Evolutionary conservation across 2,888 invertebrate species (phyloP), one percentile per base, ranked within the genome.

Genomic region (Cetonia aurata): DNA sequence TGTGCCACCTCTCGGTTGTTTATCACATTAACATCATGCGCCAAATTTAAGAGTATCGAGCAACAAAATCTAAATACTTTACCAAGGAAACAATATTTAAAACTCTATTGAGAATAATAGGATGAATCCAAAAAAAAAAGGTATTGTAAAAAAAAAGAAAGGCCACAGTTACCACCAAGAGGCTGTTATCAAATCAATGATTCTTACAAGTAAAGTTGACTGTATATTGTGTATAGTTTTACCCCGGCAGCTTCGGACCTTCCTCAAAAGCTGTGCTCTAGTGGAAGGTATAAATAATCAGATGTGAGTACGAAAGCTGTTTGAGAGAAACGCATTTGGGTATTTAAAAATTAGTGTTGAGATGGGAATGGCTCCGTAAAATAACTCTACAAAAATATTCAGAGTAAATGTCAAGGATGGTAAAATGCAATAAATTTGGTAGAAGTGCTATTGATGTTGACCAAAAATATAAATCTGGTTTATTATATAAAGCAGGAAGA

Each of bases 181-280:
- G 62, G 15, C 48, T 48, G 62, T 62, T 65, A 65, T 50, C 37
- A 37, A 37, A 37, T 37, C 37, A 37, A 37, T 37, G 37, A 37
- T 37, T 10, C 37, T 37, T 37, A 37, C 31, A 65, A 52, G 62
- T 65, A 50, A 37, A 50, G 37, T 37, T 37, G 37, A 37, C 37
- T 50, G 37, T 52, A 37, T 50, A 52, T 65, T 65, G 62, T 50
- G 50, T 62, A 33, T 48, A 50, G 62, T 37, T 15, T 33, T 62
- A 15, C 48, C 48, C 37, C 62, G 48, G 62, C 48, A 62, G 62
- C 37, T n/a, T 62, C 62, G 62, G 62, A 62, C 62, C 48, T 50
- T 48, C 37, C 62, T 62, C 37, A 17, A 41, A 15, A 37, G 10
- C 10, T 37, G 6, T 19, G 3, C 17, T 12, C 17, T 1, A 52